phyloP scores from a whole-genome alignment of 30 jellyfish, hydroid and myxozoan genomes.

The Nemopilema nomurai region DNA sequence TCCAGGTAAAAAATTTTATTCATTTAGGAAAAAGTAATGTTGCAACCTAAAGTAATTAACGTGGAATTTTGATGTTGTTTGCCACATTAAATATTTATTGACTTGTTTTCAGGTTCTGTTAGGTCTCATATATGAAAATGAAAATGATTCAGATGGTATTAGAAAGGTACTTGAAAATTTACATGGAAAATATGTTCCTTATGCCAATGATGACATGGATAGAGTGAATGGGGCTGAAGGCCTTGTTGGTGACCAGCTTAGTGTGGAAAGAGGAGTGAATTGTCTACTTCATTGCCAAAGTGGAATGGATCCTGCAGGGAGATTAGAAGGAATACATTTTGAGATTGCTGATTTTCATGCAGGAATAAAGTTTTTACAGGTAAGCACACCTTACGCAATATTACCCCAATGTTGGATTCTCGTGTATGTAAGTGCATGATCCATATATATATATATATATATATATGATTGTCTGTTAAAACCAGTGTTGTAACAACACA shows the following conservation, averaged over 20 bases:
- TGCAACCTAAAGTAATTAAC: neutral
- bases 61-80: neutral
- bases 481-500: neutral
- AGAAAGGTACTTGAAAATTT: constrained; percentile 11
- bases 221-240: constrained; percentile 21
- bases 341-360: constrained; percentile 36
- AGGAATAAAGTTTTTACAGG: constrained; percentile 20
- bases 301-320: constrained; percentile 15
- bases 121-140: constrained; percentile 32
- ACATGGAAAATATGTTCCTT: constrained; percentile 38
- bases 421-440: neutral
- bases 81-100: neutral
- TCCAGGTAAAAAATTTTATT: neutral
- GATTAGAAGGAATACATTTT: constrained; percentile 27
- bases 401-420: neutral
- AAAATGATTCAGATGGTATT: constrained; percentile 19
- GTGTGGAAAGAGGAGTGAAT: constrained; percentile 44
- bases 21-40: neutral
- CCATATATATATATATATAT: neutral
- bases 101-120: constrained; percentile 17
- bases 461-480: neutral
- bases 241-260: constrained; percentile 38
- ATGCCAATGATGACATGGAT: neutral
- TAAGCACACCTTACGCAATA: constrained; percentile 1
- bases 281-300: constrained; percentile 7